Conservation (phyloP, 2,888 invertebrate species). For the Eupeodes latifasciatus region DNA sequence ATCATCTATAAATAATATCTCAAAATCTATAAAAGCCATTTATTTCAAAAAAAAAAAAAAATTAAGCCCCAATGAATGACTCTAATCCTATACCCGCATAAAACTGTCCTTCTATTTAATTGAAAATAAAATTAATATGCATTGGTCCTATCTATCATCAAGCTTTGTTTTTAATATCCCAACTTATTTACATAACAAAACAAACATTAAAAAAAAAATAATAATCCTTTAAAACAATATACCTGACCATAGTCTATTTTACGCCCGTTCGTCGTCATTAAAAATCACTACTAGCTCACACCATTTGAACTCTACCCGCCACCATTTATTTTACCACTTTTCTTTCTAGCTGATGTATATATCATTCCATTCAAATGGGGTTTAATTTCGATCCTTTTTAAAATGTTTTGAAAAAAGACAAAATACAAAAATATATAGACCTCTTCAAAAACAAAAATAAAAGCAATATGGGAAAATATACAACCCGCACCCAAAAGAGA, state of each 20-base stretch:
- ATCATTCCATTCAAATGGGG: conserved; percentile 8
- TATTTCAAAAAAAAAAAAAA: too few species aligned
- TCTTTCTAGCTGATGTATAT: not conserved
- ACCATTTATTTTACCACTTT: not conserved
- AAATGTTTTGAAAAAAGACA: not conserved
- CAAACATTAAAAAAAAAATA: not conserved
- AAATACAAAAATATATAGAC: not conserved
- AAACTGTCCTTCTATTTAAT: too few species aligned
- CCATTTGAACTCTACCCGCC: not conserved
- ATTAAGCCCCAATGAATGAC: too few species aligned
- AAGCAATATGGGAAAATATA: not conserved
- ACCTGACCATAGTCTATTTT: conserved; percentile 3
- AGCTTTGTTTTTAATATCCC: too few species aligned
- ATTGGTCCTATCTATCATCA: too few species aligned
- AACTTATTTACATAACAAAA: conserved; percentile 7
- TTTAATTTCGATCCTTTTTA: conserved; percentile 18
- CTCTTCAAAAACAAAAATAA: not conserved
- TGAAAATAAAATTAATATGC: too few species aligned
- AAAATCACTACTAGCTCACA: conserved; percentile 18
- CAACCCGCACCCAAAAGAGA: not conserved
- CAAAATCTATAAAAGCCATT: too few species aligned
- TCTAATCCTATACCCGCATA: too few species aligned
- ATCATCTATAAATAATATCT: too few species aligned
- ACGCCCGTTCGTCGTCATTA: not conserved
- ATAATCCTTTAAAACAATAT: conserved; percentile 12